Base-by-base conservation (phyloP, 2,113 vertebrate species). In the Silurus meridionalis region DNA sequence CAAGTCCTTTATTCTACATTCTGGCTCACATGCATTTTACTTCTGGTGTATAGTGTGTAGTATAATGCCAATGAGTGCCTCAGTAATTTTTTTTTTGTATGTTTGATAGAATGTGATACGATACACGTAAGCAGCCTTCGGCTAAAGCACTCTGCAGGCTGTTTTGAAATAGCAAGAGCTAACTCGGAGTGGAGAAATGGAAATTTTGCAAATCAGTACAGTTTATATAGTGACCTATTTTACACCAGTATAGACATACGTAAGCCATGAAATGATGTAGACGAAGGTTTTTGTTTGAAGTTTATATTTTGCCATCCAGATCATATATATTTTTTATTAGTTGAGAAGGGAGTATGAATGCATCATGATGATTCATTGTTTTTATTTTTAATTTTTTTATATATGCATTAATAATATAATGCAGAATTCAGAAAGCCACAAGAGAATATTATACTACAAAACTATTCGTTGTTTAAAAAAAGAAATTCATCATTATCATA, bases 1-100 rank as follows among this genome's bases (percentile, higher is more conserved):
- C n/a, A 52, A 71, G 55, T 75, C 55, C 46, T 66, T 79, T 37
- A 82, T 64, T 81, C 19, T 23, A 82, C 60, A 52, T 74, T 82
- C 58, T n/a, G 61, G 4, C 0, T 37, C 60, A 63, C 10, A 77
- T 64, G 21, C 72, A 80, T 83, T 82, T 25, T 25, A 58, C 50
- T 78, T 72, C 25, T 48, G 21, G 14, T 55, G 37, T 75, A 13
- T 23, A 2, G 53, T 14, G 74, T 74, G 71, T 50, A 19, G 13
- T 10, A 23, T 57, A 63, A 63, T 37, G 50, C 17, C 48, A 83
- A 5, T 48, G 57, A 80, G 8, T 61, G 11, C 57, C 25, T 61
- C 28, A 21, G 17, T 46, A 61, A 80, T 61, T 80, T 48, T 2
- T 2, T 37, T 61, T 28, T 17, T 8, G 23, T 4, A 37, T 61